Conservation (phyloP, 2,797 vertebrate species). For the Ptychobarbus kaznakovi region DNA sequence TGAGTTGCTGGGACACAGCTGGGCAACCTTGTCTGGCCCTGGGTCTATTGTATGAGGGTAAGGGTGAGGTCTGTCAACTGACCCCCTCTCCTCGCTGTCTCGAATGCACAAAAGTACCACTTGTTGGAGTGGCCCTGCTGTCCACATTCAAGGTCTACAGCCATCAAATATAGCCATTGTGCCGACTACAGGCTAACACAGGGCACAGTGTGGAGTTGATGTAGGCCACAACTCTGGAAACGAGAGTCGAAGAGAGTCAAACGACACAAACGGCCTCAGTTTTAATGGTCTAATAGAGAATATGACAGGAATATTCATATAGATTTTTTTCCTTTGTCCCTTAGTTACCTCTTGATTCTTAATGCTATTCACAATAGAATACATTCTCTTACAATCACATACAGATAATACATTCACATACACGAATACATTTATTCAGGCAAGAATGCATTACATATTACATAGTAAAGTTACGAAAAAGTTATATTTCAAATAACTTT, state of each 20-base stretch:
- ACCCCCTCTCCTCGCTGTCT: constrained; percentile 65
- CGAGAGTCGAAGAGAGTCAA: constrained; percentile 75
- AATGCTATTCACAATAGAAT: constrained; percentile 35
- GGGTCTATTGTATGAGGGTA: constrained; percentile 72
- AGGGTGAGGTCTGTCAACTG: constrained; percentile 80
- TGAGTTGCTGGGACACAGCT: constrained; percentile 75
- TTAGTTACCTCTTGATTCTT: constrained; percentile 13
- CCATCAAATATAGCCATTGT: constrained; percentile 87
- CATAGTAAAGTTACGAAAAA: no score
- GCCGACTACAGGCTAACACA: constrained; percentile 78
- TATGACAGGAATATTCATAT: constrained; percentile 55
- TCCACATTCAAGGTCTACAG: constrained; percentile 74
- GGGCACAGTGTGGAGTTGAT: constrained; percentile 77
- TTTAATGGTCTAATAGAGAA: constrained; percentile 44
- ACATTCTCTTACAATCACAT: neutral
- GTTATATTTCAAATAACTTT: neutral
- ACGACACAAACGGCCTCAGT: constrained; percentile 67
- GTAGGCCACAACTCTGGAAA: constrained; percentile 74
- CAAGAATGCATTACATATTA: neutral
- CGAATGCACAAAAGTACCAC: constrained; percentile 79
- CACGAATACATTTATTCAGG: neutral
- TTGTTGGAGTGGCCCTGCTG: constrained; percentile 81
- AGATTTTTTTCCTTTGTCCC: constrained; percentile 15
- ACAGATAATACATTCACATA: constrained; percentile 15
- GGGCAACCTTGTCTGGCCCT: constrained; percentile 77